Conservation (phyloP, 1,140 invertebrate genomes). For the Cydia amplana region DNA sequence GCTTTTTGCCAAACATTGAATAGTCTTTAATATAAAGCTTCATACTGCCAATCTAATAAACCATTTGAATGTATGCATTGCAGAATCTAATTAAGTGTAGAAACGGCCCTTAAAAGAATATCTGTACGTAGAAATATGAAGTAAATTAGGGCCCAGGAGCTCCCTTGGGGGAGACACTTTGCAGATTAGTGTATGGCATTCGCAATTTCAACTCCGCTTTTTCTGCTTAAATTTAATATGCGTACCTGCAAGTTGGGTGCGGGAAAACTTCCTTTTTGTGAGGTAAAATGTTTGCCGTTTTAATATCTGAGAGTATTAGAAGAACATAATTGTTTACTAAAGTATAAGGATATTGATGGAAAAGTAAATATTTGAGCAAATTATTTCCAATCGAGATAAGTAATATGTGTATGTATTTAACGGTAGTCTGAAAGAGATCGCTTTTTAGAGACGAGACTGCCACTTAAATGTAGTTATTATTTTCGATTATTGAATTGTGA, state of each 20-base stretch:
- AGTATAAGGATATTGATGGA: not conserved
- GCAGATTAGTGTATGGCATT: constrained; percentile 30
- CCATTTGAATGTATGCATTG: not conserved
- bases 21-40: not conserved
- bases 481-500: no score
- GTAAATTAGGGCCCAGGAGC: constrained; percentile 11
- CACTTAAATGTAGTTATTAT: no score
- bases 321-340: not conserved
- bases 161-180: constrained; percentile 19
- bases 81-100: constrained; percentile 14
- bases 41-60: not conserved
- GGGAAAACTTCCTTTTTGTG: not conserved
- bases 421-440: no score
- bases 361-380: not conserved
- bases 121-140: constrained; percentile 16
- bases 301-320: not conserved
- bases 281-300: not conserved
- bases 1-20: not conserved
- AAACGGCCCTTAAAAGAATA: constrained; percentile 7
- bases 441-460: no score
- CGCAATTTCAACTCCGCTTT: constrained; percentile 18
- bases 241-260: not conserved
- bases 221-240: constrained; percentile 29
- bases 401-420: no score
- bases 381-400: not conserved